Conservation (phyloP, 2,113 vertebrate genomes). For the Ctenodactylus gundi region DNA sequence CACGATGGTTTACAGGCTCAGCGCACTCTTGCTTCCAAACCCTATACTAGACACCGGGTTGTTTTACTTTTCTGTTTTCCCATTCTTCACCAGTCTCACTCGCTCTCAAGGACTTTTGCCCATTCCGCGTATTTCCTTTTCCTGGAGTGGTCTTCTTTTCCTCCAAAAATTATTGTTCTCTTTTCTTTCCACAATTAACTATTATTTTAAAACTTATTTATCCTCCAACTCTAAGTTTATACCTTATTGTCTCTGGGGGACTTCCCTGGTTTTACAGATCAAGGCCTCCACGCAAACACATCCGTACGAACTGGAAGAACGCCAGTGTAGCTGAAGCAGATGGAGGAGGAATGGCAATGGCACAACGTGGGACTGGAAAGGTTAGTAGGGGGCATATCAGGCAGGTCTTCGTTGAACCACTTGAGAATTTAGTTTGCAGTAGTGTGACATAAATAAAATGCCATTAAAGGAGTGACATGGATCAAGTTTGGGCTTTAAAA, state of each 20-base stretch:
- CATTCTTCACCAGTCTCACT: slow-evolving; percentile 16
- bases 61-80: not conserved
- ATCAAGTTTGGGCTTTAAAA: slow-evolving; percentile 39
- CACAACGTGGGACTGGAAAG: not conserved
- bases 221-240: not conserved
- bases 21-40: not conserved
- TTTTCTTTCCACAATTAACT: rapidly evolving
- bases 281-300: not conserved
- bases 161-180: not conserved
- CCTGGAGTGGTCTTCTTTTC: not conserved
- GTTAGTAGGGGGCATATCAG: not conserved
- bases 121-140: not conserved
- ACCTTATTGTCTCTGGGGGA: not conserved
- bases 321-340: not conserved
- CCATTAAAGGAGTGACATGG: not conserved
- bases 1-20: not conserved
- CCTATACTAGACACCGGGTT: not conserved
- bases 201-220: not conserved
- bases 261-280: slow-evolving; percentile 12
- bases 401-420: not conserved
- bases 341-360: not conserved
- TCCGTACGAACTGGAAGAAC: slow-evolving; percentile 24
- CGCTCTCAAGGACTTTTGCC: not conserved
- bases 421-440: not conserved
- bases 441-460: not conserved